phyloP scores from a whole-genome alignment of 2,113 vertebrate species.

The Gymnarchus niloticus region DNA sequence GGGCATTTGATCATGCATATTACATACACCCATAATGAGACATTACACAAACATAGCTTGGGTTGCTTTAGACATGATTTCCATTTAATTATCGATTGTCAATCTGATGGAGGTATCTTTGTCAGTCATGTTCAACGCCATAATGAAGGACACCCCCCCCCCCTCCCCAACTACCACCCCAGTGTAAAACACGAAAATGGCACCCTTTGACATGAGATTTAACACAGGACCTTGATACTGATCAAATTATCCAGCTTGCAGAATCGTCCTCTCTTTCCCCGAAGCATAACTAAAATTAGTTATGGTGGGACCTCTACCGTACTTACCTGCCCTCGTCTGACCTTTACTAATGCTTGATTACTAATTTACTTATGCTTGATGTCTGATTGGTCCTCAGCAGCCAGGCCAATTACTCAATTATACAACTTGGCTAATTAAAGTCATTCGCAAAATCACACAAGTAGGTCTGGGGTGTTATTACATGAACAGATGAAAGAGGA shows the following conservation, averaged over 20 bases:
- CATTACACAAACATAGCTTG: background rate
- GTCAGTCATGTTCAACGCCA: background rate
- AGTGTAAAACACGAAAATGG: background rate
- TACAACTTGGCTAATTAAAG: background rate
- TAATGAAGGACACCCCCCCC: background rate
- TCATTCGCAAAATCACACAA: background rate
- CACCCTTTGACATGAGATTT: background rate
- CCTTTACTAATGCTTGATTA: slow-evolving; percentile 1
- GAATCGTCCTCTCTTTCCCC: background rate
- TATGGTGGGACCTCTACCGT: background rate
- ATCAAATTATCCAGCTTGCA: slow-evolving; percentile 3
- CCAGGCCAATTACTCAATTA: background rate
- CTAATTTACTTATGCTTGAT: background rate
- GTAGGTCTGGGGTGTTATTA: background rate
- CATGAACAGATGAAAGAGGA: background rate
- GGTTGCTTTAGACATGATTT: background rate
- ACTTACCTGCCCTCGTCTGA: background rate
- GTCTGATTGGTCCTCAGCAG: background rate
- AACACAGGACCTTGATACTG: background rate
- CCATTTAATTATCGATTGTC: background rate
- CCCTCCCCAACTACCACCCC: background rate
- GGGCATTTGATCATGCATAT: background rate
- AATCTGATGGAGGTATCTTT: background rate
- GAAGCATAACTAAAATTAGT: background rate
- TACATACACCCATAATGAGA: background rate